Evolutionary conservation across 2,888 invertebrate species (phyloP), one percentile per base, ranked within the genome.

Genomic region (Pristionchus arcanus): DNA sequence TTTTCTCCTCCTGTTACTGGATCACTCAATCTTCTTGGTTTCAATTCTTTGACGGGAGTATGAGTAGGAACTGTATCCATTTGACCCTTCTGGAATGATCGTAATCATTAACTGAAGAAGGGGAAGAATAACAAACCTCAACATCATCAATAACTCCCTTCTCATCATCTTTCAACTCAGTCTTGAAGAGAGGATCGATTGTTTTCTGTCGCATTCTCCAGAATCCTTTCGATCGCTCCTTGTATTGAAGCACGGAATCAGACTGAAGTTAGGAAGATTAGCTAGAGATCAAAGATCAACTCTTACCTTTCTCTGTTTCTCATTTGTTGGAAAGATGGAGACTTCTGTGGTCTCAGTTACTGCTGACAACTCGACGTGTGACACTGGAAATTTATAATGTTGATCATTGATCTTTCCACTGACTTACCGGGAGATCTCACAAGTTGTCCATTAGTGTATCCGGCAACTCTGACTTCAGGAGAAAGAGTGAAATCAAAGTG

Each of bases 1-100:
- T 85, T 85, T 59, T 85, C 84, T 85, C 37, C 84, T 55, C 59
- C 84, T 15, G 55, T 85, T 11, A 85, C 59, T 21, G 84, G 84
- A 59, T 59, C 84, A 34, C 84, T 85, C 59, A 37, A 34, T 34
- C 84, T 28, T 34, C 59, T 28, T 16, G 25, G 31, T 34, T 77
- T 42, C 81, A 53, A n/a, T 81, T 81, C 81, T 28, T 15, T 49
- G 2, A 53, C 28, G 81, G 81, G 49, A 81, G 49, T n/a, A 0
- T 25, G 81, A 81, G 49, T 1, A 4, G 49, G 49, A 19, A 53
- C 59, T 34, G 21, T 59, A 31, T 53, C 19, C 25, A 83, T 28
- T 15, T 15, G 42, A 11, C 31, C 68, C 3, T 74, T 81, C 81
- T 81, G 74, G 21, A 53, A 53, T n/a, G 53, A n/a, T 25, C 3